These are phyloP conservation scores for Semnornis frantzii DNA, from an alignment of 2,113 vertebrate genomes.

Conservation along the genomic window DNA sequence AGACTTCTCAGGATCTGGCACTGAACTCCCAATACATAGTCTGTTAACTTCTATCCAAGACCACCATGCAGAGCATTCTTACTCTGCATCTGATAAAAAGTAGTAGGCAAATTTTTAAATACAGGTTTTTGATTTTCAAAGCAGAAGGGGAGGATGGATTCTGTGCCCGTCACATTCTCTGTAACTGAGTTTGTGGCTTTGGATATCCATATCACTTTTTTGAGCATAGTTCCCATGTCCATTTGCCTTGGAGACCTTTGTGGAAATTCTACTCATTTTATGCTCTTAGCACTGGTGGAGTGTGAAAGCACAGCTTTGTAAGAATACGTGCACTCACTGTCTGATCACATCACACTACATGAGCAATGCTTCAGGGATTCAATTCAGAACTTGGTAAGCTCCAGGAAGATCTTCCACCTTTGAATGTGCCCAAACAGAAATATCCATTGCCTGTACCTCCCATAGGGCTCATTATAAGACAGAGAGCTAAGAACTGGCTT, in stretches of 20 bases:
- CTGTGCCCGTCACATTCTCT: not conserved
- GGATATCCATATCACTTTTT: accelerated
- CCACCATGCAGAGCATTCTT: not conserved
- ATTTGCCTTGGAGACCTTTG: not conserved
- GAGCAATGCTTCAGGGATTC: not conserved
- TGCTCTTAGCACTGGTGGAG: not conserved
- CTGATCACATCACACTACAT: not conserved
- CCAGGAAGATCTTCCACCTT: not conserved
- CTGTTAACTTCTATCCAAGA: not conserved
- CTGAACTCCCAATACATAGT: not conserved
- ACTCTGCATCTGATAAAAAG: not conserved
- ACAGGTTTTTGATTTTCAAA: not conserved
- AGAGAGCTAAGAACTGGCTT: not conserved
- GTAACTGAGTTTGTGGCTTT: not conserved
- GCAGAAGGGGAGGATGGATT: not conserved
- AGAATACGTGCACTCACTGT: not conserved
- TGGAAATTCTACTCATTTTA: not conserved
- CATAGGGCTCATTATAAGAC: not conserved
- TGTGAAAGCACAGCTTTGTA: not conserved
- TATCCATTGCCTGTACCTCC: not conserved
- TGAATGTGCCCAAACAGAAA: not conserved
- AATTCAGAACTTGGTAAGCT: not conserved
- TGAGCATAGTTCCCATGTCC: not conserved
- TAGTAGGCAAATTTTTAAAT: not conserved
- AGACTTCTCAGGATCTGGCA: not conserved